phyloP scores from a whole-genome alignment of 2,113 vertebrate species.

The Patagioenas fasciata region DNA sequence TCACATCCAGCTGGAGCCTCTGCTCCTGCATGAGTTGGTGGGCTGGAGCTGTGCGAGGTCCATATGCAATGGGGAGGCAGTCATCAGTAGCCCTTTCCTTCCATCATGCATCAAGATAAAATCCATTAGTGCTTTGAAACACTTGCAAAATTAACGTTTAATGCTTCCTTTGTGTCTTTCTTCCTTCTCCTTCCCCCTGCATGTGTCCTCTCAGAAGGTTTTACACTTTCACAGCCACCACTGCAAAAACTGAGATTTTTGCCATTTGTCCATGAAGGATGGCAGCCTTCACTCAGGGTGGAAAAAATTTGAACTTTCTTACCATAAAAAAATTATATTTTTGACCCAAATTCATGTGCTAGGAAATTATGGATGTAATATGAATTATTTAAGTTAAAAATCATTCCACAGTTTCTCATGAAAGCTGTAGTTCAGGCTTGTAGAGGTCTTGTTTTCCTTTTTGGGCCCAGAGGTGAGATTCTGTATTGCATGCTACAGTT shows the following conservation, averaged over 20 bases:
- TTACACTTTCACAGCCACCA: not conserved
- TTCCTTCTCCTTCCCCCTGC: not conserved
- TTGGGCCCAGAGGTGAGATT: not conserved
- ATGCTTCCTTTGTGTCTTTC: not conserved
- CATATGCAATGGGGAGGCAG: rapidly evolving
- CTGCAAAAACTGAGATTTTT: not conserved
- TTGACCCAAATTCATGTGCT: not conserved
- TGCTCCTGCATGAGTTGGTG: not conserved
- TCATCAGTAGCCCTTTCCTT: not conserved
- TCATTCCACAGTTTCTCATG: not conserved
- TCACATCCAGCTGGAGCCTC: not conserved
- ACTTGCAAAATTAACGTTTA: not conserved
- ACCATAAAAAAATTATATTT: not conserved
- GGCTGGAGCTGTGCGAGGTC: not conserved
- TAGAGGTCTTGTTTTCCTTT: not conserved
- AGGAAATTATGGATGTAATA: not conserved
- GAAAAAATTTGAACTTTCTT: not conserved
- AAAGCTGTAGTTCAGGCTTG: not conserved
- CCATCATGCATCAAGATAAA: not conserved
- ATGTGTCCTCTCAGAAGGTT: not conserved
- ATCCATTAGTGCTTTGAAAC: not conserved
- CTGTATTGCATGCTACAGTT: not conserved
- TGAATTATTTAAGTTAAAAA: not conserved
- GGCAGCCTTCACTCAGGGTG: not conserved
- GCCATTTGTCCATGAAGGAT: not conserved